phyloP scores from a whole-genome alignment of 1,140 invertebrate genomes.

The Trichonephila clavata region DNA sequence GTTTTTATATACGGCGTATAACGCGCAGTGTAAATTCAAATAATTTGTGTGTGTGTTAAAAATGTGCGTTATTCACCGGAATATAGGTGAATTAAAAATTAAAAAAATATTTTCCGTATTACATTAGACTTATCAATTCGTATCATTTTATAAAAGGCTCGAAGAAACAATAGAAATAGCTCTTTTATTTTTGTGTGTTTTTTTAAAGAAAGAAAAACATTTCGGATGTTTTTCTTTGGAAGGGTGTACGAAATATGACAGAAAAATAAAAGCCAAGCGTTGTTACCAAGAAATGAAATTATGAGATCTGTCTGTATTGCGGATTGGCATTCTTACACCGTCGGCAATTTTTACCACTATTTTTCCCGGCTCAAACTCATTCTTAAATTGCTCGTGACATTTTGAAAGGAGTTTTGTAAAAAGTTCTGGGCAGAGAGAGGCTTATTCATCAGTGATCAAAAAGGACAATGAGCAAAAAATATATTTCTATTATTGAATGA shows the following conservation, averaged over 20 bases:
- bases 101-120: too few relatives aligned
- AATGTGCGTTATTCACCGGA: too few relatives aligned
- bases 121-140: neutral
- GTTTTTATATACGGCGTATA: too few relatives aligned
- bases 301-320: slow-evolving; percentile 38
- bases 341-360: neutral
- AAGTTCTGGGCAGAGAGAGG: neutral
- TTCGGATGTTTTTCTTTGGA: neutral
- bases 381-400: slow-evolving; percentile 42
- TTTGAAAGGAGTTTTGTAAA: slow-evolving; percentile 24
- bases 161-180: neutral
- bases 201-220: neutral
- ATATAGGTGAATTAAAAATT: too few relatives aligned
- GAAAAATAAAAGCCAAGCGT: slow-evolving; percentile 12
- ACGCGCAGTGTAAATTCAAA: too few relatives aligned
- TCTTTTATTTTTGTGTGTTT: neutral
- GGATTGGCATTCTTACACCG: slow-evolving; percentile 19
- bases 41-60: too few relatives aligned
- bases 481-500: too few relatives aligned
- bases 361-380: neutral
- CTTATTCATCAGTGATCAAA: neutral
- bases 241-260: slow-evolving; percentile 35
- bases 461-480: neutral
- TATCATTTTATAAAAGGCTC: neutral
- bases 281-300: slow-evolving; percentile 45